Percentiles rank a stretch among this genome's conserved stretches.
Evolutionary conservation across 2,797 vertebrate genomes (phyloP).

Genomic region (Fundulus diaphanus): DNA sequence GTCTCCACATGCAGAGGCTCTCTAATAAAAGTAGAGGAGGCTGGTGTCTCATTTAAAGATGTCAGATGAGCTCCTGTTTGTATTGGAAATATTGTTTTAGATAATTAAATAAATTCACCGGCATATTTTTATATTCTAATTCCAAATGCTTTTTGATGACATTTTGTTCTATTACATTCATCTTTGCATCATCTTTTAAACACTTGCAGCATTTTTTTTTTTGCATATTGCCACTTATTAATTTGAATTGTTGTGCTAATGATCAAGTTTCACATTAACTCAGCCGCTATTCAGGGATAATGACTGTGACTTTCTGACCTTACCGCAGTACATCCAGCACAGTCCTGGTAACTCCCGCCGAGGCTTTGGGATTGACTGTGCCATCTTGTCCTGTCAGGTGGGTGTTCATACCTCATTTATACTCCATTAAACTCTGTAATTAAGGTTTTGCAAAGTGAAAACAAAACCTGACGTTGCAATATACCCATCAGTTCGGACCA

Average conservation of each 20-base stretch:
- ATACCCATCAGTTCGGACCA: neutral
- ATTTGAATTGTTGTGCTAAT: neutral
- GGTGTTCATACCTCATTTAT: slow-evolving; percentile 3
- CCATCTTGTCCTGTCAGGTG: slow-evolving; percentile 96
- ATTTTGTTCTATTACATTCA: neutral
- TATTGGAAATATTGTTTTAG: neutral
- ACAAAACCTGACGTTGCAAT: neutral
- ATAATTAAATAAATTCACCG: neutral
- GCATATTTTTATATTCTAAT: neutral
- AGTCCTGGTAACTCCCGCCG: slow-evolving; percentile 94
- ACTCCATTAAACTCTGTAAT: neutral
- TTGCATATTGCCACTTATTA: too few species aligned
- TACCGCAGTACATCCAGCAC: slow-evolving; percentile 90
- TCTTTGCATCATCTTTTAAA: neutral
- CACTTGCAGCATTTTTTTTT: neutral
- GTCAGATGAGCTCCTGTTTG: neutral
- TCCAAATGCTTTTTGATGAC: neutral
- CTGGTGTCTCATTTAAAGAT: neutral
- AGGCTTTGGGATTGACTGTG: slow-evolving; percentile 97
- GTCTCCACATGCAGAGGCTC: too few species aligned
- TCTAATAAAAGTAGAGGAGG: neutral
- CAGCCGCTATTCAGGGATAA: neutral
- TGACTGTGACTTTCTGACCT: neutral
- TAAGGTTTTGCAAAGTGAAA: neutral
- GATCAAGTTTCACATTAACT: neutral